Evolutionary conservation across 2,797 vertebrate genomes (phyloP), one percentile per base, ranked within the genome.

Genomic region (Valencia hispanica): DNA sequence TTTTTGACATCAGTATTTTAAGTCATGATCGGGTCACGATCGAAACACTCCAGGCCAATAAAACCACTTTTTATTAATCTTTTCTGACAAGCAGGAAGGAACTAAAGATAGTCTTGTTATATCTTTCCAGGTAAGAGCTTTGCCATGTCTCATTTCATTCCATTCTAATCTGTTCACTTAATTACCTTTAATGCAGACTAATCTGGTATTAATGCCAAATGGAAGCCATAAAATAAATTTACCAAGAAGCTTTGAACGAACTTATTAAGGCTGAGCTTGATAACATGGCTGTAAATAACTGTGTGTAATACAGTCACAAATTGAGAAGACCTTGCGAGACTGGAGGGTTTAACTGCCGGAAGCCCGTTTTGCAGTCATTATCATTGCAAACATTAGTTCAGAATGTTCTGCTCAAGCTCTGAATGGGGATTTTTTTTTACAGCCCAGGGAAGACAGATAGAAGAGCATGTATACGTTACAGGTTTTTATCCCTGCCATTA

Each of bases 341-440:
- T 27, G 39, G 9, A 76, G 30, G 27, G 36, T 80, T n/a, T 43
- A 75, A 70, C 75, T 69, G 70, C 76, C 70, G 30, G 59, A 76
- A 75, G 73, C 76, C 25, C 20, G 53, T 68, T 83, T 89, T 80
- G 30, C 47, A n/a, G 73, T 77, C 75, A 74, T 87, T 85, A 77
- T 85, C 71, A 55, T 77, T 79, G 70, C 79, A 88, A 70, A 84
- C 73, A 83, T 79, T 79, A 87, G 76, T 73, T 84, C 77, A 72
- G 83, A 84, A 86, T 79, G 74, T 80, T 78, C 68, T 77, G 84
- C 86, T 80, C 78, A 25, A 61, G 63, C 82, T 81, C 73, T 73
- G 53, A 77, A 79, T 2, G 39, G 57, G 30, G 72, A 84, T 71
- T 78, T 75, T 30, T 66, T 71, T 32, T 72, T 63, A 43, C 25